Evolutionary conservation across 2,797 vertebrate genomes (phyloP).

Genomic region (Vultur gryphus): DNA sequence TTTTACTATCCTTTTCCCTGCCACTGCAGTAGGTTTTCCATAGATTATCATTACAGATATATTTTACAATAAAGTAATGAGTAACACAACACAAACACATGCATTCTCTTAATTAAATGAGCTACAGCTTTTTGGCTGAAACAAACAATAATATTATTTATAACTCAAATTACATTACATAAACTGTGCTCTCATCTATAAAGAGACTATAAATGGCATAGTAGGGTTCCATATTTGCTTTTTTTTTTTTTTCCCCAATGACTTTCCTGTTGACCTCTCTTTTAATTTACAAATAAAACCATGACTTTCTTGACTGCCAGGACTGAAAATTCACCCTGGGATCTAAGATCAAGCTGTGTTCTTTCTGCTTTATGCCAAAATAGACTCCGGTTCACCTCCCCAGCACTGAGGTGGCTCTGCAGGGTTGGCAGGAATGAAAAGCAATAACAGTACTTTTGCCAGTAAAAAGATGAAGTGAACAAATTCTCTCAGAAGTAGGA

Average conservation of each 20-base stretch:
- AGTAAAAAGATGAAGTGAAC: conserved; percentile 28
- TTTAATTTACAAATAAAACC: conserved; percentile 49
- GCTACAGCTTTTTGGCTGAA: conserved; percentile 35
- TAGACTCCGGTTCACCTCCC: conserved; percentile 19
- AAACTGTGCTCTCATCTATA: background rate
- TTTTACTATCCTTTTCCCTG: background rate
- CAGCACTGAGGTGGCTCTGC: background rate
- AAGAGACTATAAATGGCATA: conserved; percentile 23
- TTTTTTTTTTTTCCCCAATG: background rate
- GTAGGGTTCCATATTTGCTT: conserved; percentile 11
- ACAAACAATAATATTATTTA: conserved; percentile 36
- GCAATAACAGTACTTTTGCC: conserved; percentile 20
- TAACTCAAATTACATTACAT: conserved; percentile 27
- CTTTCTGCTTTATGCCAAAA: conserved; percentile 57
- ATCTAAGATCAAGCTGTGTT: conserved; percentile 50
- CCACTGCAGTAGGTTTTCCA: background rate
- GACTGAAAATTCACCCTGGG: conserved; percentile 24
- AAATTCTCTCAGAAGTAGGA: conserved; percentile 16
- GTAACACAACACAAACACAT: background rate
- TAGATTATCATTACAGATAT: background rate
- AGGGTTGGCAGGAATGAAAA: conserved; percentile 26
- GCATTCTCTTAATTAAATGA: background rate
- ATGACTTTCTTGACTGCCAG: conserved; percentile 12
- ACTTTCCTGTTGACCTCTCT: conserved; percentile 35
- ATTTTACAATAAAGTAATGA: background rate